Evolutionary conservation across 2,113 vertebrate genomes (phyloP), one percentile per base, ranked within the genome.

Genomic region (Callopanchax toddi): DNA sequence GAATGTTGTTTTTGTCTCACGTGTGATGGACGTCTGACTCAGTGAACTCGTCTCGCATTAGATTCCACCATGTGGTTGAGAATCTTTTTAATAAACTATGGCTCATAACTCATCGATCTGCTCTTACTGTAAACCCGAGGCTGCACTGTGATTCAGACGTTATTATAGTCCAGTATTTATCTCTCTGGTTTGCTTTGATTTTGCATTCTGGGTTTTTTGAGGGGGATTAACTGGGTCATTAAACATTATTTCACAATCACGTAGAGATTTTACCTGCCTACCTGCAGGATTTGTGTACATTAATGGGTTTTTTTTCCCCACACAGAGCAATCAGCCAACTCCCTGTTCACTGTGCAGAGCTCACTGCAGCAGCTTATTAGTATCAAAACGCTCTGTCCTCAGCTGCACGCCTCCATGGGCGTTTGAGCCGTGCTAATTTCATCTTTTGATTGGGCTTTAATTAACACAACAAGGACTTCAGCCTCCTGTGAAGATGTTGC

Each of bases 381-480:
- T 64, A 73, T 42, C 43, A 74, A 48, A 78, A 69, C 32, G 49
- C 48, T 21, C 23, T 71, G 46, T 72, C 73, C 64, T 67, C 74
- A 44, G 45, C 53, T 57, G 59, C 39, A 11, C 42, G 59, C 26
- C 46, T 71, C 56, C 58, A 12, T 53, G 62, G 45, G 63, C 42
- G 50, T 76, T 48, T 56, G 71, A 66, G 52, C 62, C 52, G 58
- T 70, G 60, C 67, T 70, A 78, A 82, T 84, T 82, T 63, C 49
- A 68, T 79, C 65, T 79, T 81, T 82, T 86, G 55, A 76, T 58
- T 71, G 79, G 78, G 59, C 60, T 83, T 83, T 85, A 82, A 87
- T 88, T 84, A 86, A 76, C 81, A 74, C 73, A 82, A 83, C 79
- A 78, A 83, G 80, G 80, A 84, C 23, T 71, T 71, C 67, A 21